Base-by-base conservation (phyloP, 2,113 vertebrate genomes). In the Phrynocephalus versicolor region DNA sequence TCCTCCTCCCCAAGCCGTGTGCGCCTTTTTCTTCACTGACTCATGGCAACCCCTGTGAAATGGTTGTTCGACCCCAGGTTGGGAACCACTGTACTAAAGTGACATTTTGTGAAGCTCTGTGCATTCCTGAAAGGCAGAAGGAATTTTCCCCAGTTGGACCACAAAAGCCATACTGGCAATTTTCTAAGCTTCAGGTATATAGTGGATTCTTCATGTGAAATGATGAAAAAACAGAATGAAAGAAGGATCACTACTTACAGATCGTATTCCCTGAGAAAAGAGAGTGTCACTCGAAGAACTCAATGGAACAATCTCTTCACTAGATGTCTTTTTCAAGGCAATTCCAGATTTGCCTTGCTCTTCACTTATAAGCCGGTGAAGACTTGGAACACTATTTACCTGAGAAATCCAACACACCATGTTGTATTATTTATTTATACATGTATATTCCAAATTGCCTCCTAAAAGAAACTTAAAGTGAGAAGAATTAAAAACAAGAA, bases 331-430 rank as follows among this genome's bases (percentile, higher is more conserved):
- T 87, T 67, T 65, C 3, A 85, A 62, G 74, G 75, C 37, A 30
- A 25, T 21, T 81, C 62, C 90, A 76, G 64, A 80, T 30, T 88
- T 87, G 76, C 95, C 95, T 82, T 88, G 95, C 80, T 65, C 79
- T 57, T 86, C 94, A 65, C 82, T 93, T 77, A 96, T 83, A 64
- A 98, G 89, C 75, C 96, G 94, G 33, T 97, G 96, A 80, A 98
- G 93, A 90, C 96, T 97, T 0, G 95, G 95, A 2, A 83, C 87
- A 85, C 94, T 96, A 76, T 91, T 90, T 4, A 97, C 92, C 97
- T 98, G 94, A 91, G 92, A 79, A 39, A 41, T 21, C 62, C 6
- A 88, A 86, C 88, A 83, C 70, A 76, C 23, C 15, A 75, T 27
- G 9, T 2, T 35, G 7, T 33, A 3, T 35, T 35, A 65, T 45